phyloP scores from a whole-genome alignment of 37 sponge, comb jelly and placozoan species.

The Petrosia ficiformis region DNA sequence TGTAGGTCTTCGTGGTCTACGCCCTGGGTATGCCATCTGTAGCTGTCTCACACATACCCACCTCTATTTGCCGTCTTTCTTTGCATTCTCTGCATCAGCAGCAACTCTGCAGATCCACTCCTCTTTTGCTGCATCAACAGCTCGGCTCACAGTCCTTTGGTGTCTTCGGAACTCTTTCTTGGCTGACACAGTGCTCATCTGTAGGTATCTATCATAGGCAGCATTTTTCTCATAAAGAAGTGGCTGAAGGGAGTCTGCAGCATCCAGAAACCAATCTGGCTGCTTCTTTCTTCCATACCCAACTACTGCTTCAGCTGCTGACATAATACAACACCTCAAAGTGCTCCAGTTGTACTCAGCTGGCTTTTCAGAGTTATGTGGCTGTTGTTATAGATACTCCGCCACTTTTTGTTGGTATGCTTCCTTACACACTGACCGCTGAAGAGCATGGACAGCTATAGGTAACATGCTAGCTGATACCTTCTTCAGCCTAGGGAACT shows the following conservation, averaged over 20 bases:
- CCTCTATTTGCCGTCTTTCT: constrained; percentile 6
- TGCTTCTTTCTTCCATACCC: background rate
- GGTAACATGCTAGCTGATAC: background rate
- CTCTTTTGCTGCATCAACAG: constrained; percentile 3
- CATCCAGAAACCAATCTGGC: background rate
- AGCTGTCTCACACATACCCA: constrained; percentile 6
- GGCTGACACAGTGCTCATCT: background rate
- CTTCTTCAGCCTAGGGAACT: background rate
- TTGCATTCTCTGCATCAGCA: background rate
- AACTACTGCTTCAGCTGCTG: background rate
- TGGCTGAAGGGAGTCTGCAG: background rate
- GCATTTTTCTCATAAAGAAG: background rate
- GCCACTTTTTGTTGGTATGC: background rate
- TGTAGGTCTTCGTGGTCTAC: background rate
- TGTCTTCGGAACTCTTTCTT: background rate
- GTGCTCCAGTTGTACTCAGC: background rate
- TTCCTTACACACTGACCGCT: background rate
- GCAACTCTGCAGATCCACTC: background rate
- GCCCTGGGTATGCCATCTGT: background rate
- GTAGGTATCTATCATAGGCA: background rate
- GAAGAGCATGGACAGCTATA: too few relatives aligned
- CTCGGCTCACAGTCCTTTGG: constrained; percentile 2
- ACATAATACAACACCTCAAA: background rate
- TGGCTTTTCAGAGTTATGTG: background rate
- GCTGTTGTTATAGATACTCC: background rate